Evolutionary conservation across 2,113 vertebrate genomes (phyloP).

Genomic region (Solenodon paradoxus): DNA sequence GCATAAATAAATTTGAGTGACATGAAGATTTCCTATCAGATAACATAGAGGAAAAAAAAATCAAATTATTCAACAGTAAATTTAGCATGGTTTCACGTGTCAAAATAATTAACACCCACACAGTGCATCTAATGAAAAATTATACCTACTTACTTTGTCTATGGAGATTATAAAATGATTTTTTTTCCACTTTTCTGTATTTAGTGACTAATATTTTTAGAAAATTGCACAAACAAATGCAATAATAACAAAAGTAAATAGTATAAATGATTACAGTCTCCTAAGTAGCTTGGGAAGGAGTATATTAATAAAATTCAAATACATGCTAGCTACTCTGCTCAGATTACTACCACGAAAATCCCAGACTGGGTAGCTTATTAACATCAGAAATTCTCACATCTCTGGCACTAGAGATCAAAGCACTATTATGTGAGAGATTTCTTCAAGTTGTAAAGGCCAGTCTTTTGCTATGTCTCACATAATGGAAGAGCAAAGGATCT

Average conservation of each 20-base stretch:
- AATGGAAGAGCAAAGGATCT: not conserved
- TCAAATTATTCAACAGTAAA: not conserved
- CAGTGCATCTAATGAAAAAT: not conserved
- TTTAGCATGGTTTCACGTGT: not conserved
- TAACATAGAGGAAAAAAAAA: not conserved
- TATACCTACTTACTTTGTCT: no score
- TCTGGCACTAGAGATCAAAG: not conserved
- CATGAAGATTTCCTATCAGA: not conserved
- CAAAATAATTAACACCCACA: not conserved
- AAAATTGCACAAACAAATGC: not conserved
- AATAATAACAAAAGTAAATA: not conserved
- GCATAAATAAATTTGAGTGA: not conserved
- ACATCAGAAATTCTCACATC: not conserved
- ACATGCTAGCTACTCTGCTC: not conserved
- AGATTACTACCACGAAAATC: not conserved
- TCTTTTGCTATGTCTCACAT: not conserved
- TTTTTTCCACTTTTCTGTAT: not conserved
- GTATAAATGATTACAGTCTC: not conserved
- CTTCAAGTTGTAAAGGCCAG: not conserved
- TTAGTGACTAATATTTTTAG: not conserved
- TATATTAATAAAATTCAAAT: not conserved
- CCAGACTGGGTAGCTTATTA: not conserved
- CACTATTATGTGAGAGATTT: not conserved
- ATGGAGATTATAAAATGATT: not conserved
- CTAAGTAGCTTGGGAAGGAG: not conserved